phyloP scores from a whole-genome alignment of 2,888 invertebrate species.

The Erebia palarica region DNA sequence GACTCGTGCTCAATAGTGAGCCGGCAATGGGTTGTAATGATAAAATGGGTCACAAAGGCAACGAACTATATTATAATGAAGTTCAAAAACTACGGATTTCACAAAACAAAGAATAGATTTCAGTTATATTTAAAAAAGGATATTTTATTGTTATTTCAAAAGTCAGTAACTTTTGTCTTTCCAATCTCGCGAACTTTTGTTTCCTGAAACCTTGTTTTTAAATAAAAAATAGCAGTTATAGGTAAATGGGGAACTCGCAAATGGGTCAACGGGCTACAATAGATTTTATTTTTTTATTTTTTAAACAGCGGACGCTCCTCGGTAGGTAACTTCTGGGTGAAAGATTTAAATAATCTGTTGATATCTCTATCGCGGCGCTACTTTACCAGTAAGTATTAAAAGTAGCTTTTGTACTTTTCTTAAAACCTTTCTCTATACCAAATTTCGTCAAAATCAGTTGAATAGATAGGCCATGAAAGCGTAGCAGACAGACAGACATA shows the following conservation, averaged over 20 bases:
- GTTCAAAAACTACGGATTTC: neutral
- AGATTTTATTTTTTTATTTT: slow-evolving; percentile 28
- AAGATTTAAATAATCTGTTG: slow-evolving; percentile 2
- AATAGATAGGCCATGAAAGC: no score
- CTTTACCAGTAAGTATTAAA: no score
- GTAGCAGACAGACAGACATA: no score
- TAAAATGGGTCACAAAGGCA: no score
- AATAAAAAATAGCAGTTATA: slow-evolving; percentile 25
- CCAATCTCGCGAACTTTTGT: slow-evolving; percentile 24
- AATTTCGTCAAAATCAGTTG: no score
- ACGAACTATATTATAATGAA: neutral
- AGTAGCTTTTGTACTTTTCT: no score
- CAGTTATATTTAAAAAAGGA: neutral
- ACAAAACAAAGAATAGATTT: slow-evolving; percentile 12
- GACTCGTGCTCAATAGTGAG: no score
- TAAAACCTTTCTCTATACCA: no score
- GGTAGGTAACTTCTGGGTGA: slow-evolving; percentile 1
- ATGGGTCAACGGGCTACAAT: slow-evolving; percentile 35
- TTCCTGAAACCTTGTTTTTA: slow-evolving; percentile 26
- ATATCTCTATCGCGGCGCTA: no score
- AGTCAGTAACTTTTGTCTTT: slow-evolving; percentile 32
- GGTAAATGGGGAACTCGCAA: slow-evolving; percentile 32
- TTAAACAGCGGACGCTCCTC: neutral
- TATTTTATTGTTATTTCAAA: slow-evolving; percentile 28
- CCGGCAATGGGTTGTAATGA: no score